Evolutionary conservation across 2,797 vertebrate species (phyloP), one percentile per base, ranked within the genome.

Genomic region (Erpetoichthys calabaricus): DNA sequence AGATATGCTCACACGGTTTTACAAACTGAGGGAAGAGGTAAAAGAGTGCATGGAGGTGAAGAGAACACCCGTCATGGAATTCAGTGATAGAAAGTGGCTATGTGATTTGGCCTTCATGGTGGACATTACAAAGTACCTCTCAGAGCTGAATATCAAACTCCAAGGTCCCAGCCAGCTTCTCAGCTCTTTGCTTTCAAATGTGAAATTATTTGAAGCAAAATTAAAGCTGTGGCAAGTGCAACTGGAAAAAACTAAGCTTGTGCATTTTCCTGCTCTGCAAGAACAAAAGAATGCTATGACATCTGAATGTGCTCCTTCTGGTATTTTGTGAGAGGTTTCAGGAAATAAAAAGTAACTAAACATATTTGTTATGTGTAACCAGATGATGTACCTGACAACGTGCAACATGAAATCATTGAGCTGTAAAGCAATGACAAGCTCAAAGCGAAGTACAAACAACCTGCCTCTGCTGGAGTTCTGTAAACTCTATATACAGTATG

Each of bases 381-480:
- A 5, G n/a, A 9, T 10, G 51, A 52, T 10, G 51, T 52, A 6
- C 51, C 51, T 52, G 51, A 52, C 9, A 52, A 52, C 51, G 8
- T 52, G 5, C 51, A 52, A 52, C 51, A 52, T 52, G 51, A 52
- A 52, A 10, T 52, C 51, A 52, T 10, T 9, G 51, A 52, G 5
- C 9, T 52, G 51, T 10, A 52, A 52, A 52, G 51, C 51, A 52
- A 52, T 10, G 10, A 10, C 25, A 5, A 52, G 25, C 3, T 7
- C 4, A 52, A 9, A n/a, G 51, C 51, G 52, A 10, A 5, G 25
- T 52, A 52, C 51, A 52, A 25, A 52, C 51, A 52, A 52, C 51
- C 51, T 52, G 8, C 51, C 51, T 52, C 51, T 52, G 51, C 5
- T 52, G 51, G 51, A 52, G 7, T 25, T 25, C 25, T 25, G 2